A percentile compares a stretch with the other conserved stretches of the same genome.
These are phyloP conservation scores for Catostomus latipinnis DNA, from an alignment of 2,797 vertebrate genomes.

Conservation along the genomic window DNA sequence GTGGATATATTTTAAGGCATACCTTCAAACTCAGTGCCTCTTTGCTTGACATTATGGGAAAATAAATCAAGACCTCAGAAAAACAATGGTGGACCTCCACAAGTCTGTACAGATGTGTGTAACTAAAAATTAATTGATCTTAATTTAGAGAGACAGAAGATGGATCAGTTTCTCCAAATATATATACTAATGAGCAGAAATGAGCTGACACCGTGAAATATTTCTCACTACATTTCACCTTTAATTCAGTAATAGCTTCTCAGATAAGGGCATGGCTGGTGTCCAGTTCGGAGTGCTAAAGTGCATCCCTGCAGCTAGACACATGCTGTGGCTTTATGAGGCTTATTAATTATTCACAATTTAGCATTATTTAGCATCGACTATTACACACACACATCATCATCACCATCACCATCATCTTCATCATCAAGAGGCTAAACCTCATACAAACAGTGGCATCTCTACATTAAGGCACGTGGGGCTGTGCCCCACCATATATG, in stretches of 20 bases:
- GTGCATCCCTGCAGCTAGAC: constrained; percentile 25
- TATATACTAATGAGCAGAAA: constrained; percentile 29
- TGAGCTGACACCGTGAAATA: constrained; percentile 8
- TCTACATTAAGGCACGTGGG: no score
- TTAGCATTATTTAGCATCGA: constrained; percentile 24
- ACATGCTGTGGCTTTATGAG: constrained; percentile 26
- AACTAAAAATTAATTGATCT: neutral
- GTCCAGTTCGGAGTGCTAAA: constrained; percentile 35
- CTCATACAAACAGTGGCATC: neutral
- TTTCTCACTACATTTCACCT: constrained; percentile 23
- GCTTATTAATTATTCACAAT: constrained; percentile 37
- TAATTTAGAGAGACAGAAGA: constrained; percentile 1
- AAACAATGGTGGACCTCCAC: no score
- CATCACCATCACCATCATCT: neutral
- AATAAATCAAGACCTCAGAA: no score
- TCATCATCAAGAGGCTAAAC: neutral
- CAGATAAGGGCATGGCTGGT: constrained; percentile 21
- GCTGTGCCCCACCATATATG: no score
- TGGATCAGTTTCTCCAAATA: constrained; percentile 4
- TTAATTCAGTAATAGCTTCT: constrained; percentile 32
- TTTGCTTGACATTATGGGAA: no score
- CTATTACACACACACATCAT: constrained; percentile 3
- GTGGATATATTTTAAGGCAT: no score
- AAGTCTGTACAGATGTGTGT: no score
- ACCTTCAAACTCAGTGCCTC: no score